Percentiles rank a stretch among this genome's conserved stretches.
Evolutionary conservation across 2,797 vertebrate species (phyloP).

Genomic region (Pipistrellus pipistrellus): DNA sequence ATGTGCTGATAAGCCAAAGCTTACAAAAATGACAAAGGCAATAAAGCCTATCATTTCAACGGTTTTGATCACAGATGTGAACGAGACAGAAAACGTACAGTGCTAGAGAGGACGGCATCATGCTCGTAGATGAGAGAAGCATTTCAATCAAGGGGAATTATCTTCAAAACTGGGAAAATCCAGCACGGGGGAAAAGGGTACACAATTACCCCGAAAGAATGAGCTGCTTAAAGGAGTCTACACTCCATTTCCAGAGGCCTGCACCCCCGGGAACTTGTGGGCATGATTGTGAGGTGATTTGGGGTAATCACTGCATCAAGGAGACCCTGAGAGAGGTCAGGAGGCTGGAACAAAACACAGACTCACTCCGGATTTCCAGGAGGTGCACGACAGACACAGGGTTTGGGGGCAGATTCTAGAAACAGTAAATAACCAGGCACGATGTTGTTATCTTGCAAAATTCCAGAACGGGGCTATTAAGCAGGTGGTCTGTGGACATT

Average conservation of each 20-base stretch:
- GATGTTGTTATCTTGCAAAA: not conserved
- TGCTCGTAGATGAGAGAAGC: constrained; percentile 24
- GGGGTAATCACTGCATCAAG: not conserved
- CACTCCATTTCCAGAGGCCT: not conserved
- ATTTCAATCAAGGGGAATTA: constrained; percentile 56
- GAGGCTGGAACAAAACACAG: not conserved
- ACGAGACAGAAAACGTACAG: not conserved
- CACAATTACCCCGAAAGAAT: not conserved
- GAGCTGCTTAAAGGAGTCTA: not conserved
- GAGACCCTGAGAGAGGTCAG: not conserved
- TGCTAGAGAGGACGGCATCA: not conserved
- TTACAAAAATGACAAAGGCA: constrained; percentile 71
- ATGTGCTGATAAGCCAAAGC: constrained; percentile 55
- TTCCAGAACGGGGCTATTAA: not conserved
- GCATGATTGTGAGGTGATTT: not conserved
- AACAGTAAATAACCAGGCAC: constrained; percentile 10
- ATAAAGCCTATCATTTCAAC: constrained; percentile 62
- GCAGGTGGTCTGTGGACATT: not conserved
- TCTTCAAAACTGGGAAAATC: constrained; percentile 38
- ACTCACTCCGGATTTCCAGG: not conserved
- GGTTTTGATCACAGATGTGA: constrained; percentile 51
- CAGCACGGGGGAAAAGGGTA: constrained; percentile 12
- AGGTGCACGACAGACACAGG: not conserved
- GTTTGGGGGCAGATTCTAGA: constrained; percentile 7
- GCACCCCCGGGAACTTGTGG: not conserved